Conservation (phyloP, 2,888 invertebrate species). For the Ferrisia virgata region DNA sequence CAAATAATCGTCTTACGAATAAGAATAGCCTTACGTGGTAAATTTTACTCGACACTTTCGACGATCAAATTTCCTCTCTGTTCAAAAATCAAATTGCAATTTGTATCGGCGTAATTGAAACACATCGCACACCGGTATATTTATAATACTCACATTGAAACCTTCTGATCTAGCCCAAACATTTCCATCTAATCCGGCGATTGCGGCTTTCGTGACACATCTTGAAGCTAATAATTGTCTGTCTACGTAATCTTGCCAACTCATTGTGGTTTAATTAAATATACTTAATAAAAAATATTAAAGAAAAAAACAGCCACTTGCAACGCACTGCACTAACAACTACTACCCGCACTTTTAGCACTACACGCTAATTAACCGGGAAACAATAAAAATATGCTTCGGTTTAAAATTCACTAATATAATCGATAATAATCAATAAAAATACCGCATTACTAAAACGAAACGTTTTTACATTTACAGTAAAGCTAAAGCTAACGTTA, state of each 20-base stretch:
- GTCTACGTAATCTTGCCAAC: slow-evolving; percentile 97
- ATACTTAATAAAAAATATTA: slow-evolving; percentile 11
- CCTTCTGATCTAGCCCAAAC: slow-evolving; percentile 91
- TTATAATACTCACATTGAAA: slow-evolving; percentile 77
- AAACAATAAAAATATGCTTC: slow-evolving; percentile 35
- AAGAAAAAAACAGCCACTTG: slow-evolving; percentile 40
- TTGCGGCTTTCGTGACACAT: slow-evolving; percentile 91
- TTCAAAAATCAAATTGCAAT: background rate
- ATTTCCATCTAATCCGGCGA: slow-evolving; percentile 92
- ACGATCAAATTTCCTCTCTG: background rate
- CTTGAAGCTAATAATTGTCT: slow-evolving; percentile 93
- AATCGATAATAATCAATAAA: slow-evolving; percentile 30
- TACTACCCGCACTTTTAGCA: slow-evolving; percentile 34
- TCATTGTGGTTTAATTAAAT: slow-evolving; percentile 40
- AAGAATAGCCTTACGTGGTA: no score
- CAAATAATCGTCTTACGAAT: no score
- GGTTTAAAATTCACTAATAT: slow-evolving; percentile 21
- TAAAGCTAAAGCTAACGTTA: background rate
- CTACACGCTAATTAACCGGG: slow-evolving; percentile 32
- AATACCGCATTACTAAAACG: slow-evolving; percentile 15
- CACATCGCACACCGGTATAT: background rate
- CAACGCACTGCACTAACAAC: slow-evolving; percentile 34
- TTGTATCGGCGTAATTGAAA: no score
- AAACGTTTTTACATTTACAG: background rate
- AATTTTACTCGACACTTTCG: no score